Percentiles rank a stretch among this genome's conserved stretches.
Evolutionary conservation across 1,140 invertebrate genomes (phyloP).

Genomic region (Pristionchus pacificus): DNA sequence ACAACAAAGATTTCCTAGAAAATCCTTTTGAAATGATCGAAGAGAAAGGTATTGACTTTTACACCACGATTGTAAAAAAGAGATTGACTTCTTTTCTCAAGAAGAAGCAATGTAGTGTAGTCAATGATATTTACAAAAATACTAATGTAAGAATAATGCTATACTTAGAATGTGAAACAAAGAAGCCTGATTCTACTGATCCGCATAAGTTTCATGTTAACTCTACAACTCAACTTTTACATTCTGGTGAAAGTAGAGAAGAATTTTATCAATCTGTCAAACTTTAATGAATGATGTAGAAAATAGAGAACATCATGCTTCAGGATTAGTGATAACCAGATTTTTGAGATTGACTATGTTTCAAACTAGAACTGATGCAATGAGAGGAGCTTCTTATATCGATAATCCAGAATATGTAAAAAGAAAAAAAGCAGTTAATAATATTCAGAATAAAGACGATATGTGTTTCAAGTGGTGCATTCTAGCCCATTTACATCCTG

Average conservation of each 20-base stretch:
- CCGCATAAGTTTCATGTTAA: no score
- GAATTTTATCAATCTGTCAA: slow-evolving; percentile 39
- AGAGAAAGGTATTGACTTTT: slow-evolving; percentile 15
- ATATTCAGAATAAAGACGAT: slow-evolving; percentile 37
- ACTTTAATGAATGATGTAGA: slow-evolving; percentile 21
- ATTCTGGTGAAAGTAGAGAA: slow-evolving; percentile 24
- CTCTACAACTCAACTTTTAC: no score
- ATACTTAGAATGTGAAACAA: slow-evolving; percentile 20
- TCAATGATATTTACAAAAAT: slow-evolving; percentile 37
- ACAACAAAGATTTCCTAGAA: no score
- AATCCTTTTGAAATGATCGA: no score
- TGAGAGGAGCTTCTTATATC: no score
- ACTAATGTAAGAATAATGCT: slow-evolving; percentile 41
- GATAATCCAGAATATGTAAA: slow-evolving; percentile 24
- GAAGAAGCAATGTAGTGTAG: slow-evolving; percentile 30
- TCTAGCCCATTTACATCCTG: slow-evolving; percentile 37
- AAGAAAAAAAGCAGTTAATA: slow-evolving; percentile 39
- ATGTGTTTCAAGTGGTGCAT: slow-evolving; percentile 36
- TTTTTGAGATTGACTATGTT: no score
- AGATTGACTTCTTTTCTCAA: slow-evolving; percentile 9
- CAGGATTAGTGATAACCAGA: no score
- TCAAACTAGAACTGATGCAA: no score
- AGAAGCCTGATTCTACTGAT: no score
- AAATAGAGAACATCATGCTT: slow-evolving; percentile 7
- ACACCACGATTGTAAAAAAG: slow-evolving; percentile 1